A percentile compares a stretch with the other conserved stretches of the same genome.
phyloP scores from a whole-genome alignment of 2,113 vertebrate genomes.

The Chamaea fasciata region DNA sequence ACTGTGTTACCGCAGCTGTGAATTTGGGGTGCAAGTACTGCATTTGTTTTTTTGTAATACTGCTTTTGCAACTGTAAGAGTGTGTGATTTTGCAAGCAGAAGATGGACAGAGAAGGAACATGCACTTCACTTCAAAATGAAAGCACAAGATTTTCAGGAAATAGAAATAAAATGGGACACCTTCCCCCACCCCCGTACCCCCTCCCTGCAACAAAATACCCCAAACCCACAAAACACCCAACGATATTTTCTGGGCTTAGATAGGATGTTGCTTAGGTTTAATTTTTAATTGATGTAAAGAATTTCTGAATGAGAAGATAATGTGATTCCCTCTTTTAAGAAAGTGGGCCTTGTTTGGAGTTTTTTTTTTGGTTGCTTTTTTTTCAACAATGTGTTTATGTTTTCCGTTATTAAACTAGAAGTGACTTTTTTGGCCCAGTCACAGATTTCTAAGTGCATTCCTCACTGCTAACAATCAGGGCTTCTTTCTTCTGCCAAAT shows the following conservation, averaged over 20 bases:
- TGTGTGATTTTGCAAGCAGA: neutral
- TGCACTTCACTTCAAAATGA: neutral
- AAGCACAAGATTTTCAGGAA: neutral
- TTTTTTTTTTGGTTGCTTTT: neutral
- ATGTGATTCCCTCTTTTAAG: neutral
- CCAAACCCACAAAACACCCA: rapidly evolving
- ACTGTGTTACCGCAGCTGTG: neutral
- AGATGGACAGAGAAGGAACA: neutral
- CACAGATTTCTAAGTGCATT: neutral
- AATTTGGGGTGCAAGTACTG: neutral
- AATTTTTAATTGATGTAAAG: neutral
- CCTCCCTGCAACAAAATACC: rapidly evolving
- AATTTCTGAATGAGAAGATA: neutral
- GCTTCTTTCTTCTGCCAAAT: neutral
- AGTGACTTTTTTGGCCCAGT: neutral
- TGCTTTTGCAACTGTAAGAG: neutral
- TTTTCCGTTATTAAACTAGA: neutral
- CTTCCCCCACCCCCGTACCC: neutral
- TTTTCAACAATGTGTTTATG: neutral
- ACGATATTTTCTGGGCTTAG: neutral
- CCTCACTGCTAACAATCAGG: neutral
- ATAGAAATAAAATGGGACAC: neutral
- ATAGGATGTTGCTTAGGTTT: neutral
- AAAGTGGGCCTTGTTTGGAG: neutral
- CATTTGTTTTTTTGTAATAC: neutral